phyloP scores from a whole-genome alignment of 2,797 vertebrate genomes.

The Poeciliopsis gracilis region DNA sequence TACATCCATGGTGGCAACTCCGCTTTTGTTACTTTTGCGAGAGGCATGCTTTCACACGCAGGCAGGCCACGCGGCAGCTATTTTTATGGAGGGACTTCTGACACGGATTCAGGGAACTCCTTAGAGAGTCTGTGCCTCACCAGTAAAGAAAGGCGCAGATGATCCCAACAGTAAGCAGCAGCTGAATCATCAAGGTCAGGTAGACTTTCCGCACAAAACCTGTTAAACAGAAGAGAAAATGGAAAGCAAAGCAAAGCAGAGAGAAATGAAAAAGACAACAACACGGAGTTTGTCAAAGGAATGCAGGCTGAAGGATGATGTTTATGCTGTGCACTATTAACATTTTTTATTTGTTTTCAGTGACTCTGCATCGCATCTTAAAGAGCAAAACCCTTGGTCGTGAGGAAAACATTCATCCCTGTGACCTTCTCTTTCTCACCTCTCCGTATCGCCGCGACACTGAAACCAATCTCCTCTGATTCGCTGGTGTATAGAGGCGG shows the following conservation, averaged over 20 bases:
- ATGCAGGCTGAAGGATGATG: constrained; percentile 10
- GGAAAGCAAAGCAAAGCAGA: neutral
- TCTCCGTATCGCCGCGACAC: constrained; percentile 70
- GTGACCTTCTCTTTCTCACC: constrained; percentile 56
- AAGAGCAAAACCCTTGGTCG: constrained; percentile 13
- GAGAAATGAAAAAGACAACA: neutral
- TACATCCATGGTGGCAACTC: neutral
- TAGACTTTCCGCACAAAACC: constrained; percentile 84
- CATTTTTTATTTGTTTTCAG: constrained; percentile 29
- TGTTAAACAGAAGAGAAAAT: constrained; percentile 42
- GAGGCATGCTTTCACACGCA: neutral
- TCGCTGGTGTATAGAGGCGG: constrained; percentile 59
- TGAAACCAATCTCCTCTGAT: constrained; percentile 66
- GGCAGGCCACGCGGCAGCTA: constrained; percentile 11
- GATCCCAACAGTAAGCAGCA: constrained; percentile 80
- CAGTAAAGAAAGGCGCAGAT: constrained; percentile 83
- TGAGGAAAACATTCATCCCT: constrained; percentile 6
- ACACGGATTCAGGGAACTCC: constrained; percentile 10
- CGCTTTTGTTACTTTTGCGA: neutral
- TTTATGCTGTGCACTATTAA: constrained; percentile 32
- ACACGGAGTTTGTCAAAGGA: constrained; percentile 11
- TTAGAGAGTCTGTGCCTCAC: constrained; percentile 63
- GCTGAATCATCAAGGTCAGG: constrained; percentile 79
- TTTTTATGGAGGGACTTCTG: constrained; percentile 17
- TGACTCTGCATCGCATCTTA: constrained; percentile 38